A percentile compares a stretch with the other conserved stretches of the same genome.
Conservation (phyloP, 1,140 invertebrate species). For the Dreissena polymorpha region DNA sequence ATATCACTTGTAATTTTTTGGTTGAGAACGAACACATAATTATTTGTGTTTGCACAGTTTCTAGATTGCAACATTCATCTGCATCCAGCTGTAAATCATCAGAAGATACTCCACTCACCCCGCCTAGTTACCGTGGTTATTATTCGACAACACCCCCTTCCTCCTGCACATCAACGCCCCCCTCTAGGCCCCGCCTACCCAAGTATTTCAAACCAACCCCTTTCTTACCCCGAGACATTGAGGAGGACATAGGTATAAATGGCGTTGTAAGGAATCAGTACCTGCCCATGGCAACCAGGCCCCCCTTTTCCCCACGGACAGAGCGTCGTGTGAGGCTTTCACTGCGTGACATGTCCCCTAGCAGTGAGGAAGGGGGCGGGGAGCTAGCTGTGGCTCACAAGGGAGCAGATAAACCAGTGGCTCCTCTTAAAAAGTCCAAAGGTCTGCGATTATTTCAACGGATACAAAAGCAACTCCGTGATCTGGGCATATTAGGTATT, state of each 20-base stretch:
- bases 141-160: slow-evolving; percentile 35
- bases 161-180: slow-evolving; percentile 45
- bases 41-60: slow-evolving; percentile 26
- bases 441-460: slow-evolving; percentile 72
- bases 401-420: neutral
- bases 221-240: slow-evolving; percentile 33
- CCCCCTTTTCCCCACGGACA: slow-evolving; percentile 22
- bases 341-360: slow-evolving; percentile 26
- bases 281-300: slow-evolving; percentile 17
- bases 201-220: slow-evolving; percentile 45
- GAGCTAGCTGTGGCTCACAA: neutral
- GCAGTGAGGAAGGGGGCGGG: slow-evolving; percentile 33
- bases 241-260: neutral
- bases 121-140: neutral
- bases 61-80: slow-evolving; percentile 43
- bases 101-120: neutral
- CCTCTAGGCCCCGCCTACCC: slow-evolving; percentile 38
- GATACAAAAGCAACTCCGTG: slow-evolving; percentile 70
- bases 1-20: no score
- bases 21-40: no score
- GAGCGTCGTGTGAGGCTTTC: neutral
- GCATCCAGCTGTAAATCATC: slow-evolving; percentile 18
- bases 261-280: no score
- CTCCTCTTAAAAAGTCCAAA: slow-evolving; percentile 55
- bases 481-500: slow-evolving; percentile 72